phyloP scores from a whole-genome alignment of 2,113 vertebrate genomes.

The Anseranas semipalmata region DNA sequence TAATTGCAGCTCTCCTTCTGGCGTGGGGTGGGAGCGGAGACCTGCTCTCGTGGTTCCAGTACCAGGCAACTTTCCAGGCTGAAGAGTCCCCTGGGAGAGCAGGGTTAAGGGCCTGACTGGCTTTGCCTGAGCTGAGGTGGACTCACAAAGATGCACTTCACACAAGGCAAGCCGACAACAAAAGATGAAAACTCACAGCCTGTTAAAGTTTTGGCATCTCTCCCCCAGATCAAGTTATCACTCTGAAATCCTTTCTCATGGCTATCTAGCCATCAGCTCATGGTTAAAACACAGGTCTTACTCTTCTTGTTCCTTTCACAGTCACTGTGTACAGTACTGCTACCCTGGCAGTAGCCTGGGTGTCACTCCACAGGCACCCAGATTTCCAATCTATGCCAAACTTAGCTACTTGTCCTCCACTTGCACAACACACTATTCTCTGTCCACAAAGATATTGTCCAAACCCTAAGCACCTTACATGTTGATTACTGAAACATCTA shows the following conservation, averaged over 20 bases:
- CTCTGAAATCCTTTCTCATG: fast-evolving
- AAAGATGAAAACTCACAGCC: background rate
- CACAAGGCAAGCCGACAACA: background rate
- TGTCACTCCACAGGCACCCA: background rate
- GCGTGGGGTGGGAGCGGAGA: too few relatives aligned
- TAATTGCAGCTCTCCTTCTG: fast-evolving
- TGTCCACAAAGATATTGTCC: fast-evolving
- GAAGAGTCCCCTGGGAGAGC: background rate
- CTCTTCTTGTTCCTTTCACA: background rate
- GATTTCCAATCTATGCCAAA: background rate
- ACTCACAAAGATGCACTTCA: background rate
- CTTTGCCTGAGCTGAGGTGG: fast-evolving
- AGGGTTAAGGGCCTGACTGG: too few relatives aligned
- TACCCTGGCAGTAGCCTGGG: background rate
- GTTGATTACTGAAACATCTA: background rate
- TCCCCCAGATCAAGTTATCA: background rate
- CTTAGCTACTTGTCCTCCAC: fast-evolving
- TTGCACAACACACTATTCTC: fast-evolving
- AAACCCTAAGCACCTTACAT: background rate
- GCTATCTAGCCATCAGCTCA: background rate
- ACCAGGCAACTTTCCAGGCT: fast-evolving
- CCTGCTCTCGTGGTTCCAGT: background rate
- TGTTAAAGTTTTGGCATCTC: background rate
- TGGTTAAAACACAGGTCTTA: fast-evolving
- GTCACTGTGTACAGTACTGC: fast-evolving